Conservation (phyloP, 2,113 vertebrate species). For the Athene noctua region DNA sequence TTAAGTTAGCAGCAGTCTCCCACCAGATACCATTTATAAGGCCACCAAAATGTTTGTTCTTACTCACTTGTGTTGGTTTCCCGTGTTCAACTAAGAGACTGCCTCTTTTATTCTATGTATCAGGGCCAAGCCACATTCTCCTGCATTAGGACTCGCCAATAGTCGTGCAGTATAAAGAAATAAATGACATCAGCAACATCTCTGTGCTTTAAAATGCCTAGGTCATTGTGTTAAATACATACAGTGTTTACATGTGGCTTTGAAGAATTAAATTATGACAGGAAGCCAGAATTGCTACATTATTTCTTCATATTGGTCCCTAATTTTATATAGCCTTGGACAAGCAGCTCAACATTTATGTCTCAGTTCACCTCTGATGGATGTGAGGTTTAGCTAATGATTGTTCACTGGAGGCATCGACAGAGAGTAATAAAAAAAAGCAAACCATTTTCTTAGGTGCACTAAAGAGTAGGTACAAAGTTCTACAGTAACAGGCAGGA, state of each 20-base stretch:
- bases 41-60: background rate
- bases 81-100: background rate
- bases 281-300: background rate
- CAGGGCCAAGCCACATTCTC: background rate
- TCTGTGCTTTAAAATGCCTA: background rate
- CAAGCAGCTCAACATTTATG: background rate
- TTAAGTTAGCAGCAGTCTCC: background rate
- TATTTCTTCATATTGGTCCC: background rate
- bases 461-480: background rate
- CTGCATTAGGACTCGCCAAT: background rate
- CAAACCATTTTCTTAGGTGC: background rate
- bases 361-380: background rate
- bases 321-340: background rate
- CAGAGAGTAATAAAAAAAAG: background rate
- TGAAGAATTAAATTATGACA: background rate
- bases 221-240: background rate
- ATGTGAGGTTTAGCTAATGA: background rate
- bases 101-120: rapidly evolving
- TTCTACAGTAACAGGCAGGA: background rate
- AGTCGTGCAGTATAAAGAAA: background rate
- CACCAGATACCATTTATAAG: background rate
- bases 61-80: background rate
- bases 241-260: background rate
- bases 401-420: background rate
- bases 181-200: background rate